Base-by-base conservation (phyloP, 2,113 vertebrate genomes). In the Corythornis madagascariensis region DNA sequence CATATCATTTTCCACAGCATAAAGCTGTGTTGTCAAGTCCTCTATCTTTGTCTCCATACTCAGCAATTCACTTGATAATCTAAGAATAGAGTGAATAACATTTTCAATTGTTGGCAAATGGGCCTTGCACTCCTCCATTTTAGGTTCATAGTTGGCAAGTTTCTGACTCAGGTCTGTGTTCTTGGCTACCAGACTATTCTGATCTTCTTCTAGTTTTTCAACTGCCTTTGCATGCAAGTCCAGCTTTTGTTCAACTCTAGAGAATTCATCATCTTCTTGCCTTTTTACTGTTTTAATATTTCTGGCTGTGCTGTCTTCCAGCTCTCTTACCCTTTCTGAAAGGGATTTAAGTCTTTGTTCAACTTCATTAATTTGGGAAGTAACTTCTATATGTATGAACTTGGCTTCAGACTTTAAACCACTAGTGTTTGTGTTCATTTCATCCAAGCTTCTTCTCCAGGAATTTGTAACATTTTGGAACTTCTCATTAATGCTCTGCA, bases 251-350 rank as follows among this genome's bases (percentile, higher is more conserved):
- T 98, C 94, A 8, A 96, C 89, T 78, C 92, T 94, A 48, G 96
- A 59, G 66, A 99, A 98, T 11, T 99, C 98, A 16, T 98, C 98
- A 31, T 97, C 97, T 95, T 99, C 99, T 7, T 99, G 98, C 57
- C 95, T 98, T 95, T 98, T 98, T 78, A 99, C 73, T 10, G 97
- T 98, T 31, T 97, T 98, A 25, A 98, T 97, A 70, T 99, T 99
- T 96, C 98, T 98, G 77, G 94, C 92, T 5, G 98, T 99, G 96
- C 99, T 98, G 77, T 98, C 98, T 97, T 99, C 98, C 28, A 99
- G 93, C 93, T 99, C 99, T 96, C 97, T 98, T 80, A 99, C 90
- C 78, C 92, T 98, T 94, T 98, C 97, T 7, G 91, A 94, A 83
- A 99, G 97, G 9, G 81, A 55, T 90, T 98, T 98, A 83, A 98